phyloP scores from a whole-genome alignment of 2,888 invertebrate species.

The Tiliacea citrago region DNA sequence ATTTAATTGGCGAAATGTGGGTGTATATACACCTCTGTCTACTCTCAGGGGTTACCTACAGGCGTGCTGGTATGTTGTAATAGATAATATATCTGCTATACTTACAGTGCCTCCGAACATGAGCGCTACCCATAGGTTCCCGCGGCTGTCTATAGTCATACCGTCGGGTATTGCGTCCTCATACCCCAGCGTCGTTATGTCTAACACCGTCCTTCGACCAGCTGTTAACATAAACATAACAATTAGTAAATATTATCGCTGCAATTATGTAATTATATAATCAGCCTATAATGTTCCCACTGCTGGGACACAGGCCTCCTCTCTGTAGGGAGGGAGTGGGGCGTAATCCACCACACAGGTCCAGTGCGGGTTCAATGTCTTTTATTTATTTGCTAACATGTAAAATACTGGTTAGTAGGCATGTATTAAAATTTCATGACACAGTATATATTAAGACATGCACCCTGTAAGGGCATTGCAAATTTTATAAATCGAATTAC shows the following conservation, averaged over 20 bases:
- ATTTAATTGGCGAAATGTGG: neutral
- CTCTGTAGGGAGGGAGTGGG: no score
- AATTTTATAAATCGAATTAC: no score
- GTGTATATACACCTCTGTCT: neutral
- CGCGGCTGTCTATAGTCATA: constrained; percentile 94
- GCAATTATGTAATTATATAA: no score
- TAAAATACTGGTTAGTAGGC: no score
- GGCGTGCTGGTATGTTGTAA: neutral
- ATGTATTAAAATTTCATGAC: no score
- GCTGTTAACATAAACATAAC: constrained; percentile 64
- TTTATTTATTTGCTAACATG: no score
- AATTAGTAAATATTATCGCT: neutral
- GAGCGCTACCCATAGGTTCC: constrained; percentile 94
- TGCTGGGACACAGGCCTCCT: no score
- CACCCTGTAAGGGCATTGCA: no score
- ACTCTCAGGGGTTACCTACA: neutral
- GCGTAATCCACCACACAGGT: no score
- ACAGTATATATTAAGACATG: no score
- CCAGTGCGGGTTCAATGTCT: no score
- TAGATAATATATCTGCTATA: constrained; percentile 36
- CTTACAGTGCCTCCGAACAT: constrained; percentile 92
- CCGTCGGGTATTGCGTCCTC: constrained; percentile 91
- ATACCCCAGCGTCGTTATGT: constrained; percentile 77
- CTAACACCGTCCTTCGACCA: constrained; percentile 80
- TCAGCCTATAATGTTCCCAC: no score